These are phyloP conservation scores for Camponotus floridanus DNA, from an alignment of 1,140 invertebrate genomes.

Conservation along the genomic window DNA sequence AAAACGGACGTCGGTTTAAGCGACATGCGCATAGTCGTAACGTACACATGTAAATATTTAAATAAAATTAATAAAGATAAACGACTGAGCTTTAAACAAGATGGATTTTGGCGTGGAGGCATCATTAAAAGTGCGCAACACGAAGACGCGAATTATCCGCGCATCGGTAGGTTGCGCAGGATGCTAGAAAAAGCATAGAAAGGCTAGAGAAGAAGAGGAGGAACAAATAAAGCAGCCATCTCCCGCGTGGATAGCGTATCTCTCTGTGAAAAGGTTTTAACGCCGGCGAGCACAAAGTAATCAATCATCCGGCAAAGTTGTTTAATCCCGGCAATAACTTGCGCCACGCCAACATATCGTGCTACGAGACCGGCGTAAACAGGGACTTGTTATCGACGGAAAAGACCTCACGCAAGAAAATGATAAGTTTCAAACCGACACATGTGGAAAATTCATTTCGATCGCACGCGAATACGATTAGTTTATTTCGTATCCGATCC, in stretches of 20 bases:
- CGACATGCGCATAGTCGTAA: neutral
- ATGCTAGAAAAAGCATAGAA: neutral
- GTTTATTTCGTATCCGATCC: neutral
- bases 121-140: slow-evolving; percentile 24
- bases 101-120: slow-evolving; percentile 41
- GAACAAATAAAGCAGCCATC: slow-evolving; percentile 65
- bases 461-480: neutral
- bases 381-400: slow-evolving; percentile 52
- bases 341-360: slow-evolving; percentile 67
- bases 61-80: slow-evolving; percentile 55
- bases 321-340: slow-evolving; percentile 82
- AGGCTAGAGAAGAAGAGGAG: slow-evolving; percentile 47
- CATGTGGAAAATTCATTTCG: slow-evolving; percentile 43
- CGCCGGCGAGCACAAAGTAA: slow-evolving; percentile 78
- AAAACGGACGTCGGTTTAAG: slow-evolving; percentile 15
- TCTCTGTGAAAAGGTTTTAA: slow-evolving; percentile 80
- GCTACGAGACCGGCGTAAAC: neutral
- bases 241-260: slow-evolving; percentile 75
- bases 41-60: slow-evolving; percentile 16
- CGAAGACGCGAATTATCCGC: slow-evolving; percentile 51
- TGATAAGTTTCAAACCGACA: slow-evolving; percentile 41
- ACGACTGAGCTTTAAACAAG: slow-evolving; percentile 42
- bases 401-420: slow-evolving; percentile 51
- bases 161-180: slow-evolving; percentile 4
- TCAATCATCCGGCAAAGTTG: slow-evolving; percentile 83